Percentiles rank a stretch among this genome's conserved stretches.
Evolutionary conservation across 1,140 invertebrate genomes (phyloP).

Genomic region (Solenopsis fugax): DNA sequence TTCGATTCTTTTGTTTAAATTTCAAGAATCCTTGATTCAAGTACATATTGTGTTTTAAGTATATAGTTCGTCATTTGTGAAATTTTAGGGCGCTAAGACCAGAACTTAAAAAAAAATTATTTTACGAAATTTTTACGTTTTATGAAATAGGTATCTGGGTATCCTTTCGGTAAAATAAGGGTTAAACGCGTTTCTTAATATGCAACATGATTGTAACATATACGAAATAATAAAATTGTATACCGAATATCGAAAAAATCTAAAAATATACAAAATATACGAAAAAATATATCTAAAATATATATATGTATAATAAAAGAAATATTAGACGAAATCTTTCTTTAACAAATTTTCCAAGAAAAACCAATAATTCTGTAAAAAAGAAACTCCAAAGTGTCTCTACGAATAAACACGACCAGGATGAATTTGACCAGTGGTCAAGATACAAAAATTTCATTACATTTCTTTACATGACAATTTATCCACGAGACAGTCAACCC

Average conservation of each 20-base stretch:
- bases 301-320: too few species aligned
- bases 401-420: not conserved
- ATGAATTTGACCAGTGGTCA: not conserved
- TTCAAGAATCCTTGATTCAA: too few species aligned
- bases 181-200: not conserved
- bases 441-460: not conserved
- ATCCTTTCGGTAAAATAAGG: too few species aligned
- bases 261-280: not conserved
- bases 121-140: too few species aligned
- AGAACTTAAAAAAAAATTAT: too few species aligned
- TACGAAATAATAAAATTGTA: not conserved
- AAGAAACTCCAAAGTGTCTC: not conserved
- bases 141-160: too few species aligned
- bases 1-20: too few species aligned
- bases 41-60: too few species aligned
- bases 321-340: not conserved
- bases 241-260: not conserved
- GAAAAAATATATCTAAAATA: not conserved
- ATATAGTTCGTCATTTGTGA: too few species aligned
- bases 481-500: not conserved
- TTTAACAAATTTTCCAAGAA: not conserved
- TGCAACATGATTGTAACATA: not conserved
- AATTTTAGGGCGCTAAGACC: too few species aligned
- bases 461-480: constrained; percentile 12
- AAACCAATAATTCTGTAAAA: too few species aligned